These are phyloP conservation scores for Dynastes maya DNA, from an alignment of 2,888 invertebrate genomes.

Conservation along the genomic window DNA sequence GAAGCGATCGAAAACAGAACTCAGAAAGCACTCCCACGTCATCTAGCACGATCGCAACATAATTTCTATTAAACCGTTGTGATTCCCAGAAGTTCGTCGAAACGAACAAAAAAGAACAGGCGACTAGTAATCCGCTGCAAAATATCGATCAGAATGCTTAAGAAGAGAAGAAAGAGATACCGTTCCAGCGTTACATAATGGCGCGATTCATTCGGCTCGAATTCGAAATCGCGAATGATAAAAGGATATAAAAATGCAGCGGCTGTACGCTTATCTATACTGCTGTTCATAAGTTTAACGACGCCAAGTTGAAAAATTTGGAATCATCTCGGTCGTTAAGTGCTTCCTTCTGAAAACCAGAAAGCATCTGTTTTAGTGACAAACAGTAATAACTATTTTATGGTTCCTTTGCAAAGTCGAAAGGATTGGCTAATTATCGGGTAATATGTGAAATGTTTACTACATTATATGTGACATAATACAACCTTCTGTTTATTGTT, in stretches of 20 bases:
- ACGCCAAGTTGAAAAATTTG: too few relatives aligned
- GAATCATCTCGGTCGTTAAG: background rate
- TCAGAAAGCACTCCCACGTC: background rate
- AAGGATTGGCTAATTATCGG: too few relatives aligned
- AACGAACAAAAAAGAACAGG: constrained; percentile 8
- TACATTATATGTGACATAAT: too few relatives aligned
- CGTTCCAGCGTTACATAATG: constrained; percentile 26
- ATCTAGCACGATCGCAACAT: constrained; percentile 3
- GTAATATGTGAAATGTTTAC: too few relatives aligned
- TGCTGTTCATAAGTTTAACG: background rate
- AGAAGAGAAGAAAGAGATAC: constrained; percentile 23
- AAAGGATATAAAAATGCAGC: constrained; percentile 22
- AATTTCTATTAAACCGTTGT: constrained; percentile 14
- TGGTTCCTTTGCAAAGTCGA: too few relatives aligned
- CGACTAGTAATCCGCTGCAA: constrained; percentile 7
- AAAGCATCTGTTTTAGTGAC: background rate
- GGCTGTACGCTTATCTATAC: background rate
- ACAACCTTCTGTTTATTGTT: too few relatives aligned
- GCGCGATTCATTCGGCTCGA: constrained; percentile 7
- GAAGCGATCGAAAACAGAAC: too few relatives aligned
- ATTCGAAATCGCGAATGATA: constrained; percentile 20
- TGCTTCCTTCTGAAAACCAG: too few relatives aligned
- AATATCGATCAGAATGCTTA: constrained; percentile 23
- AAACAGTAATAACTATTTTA: background rate
- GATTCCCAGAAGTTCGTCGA: constrained; percentile 9